phyloP scores from a whole-genome alignment of 2,888 invertebrate genomes.

The Chorisops tibialis region DNA sequence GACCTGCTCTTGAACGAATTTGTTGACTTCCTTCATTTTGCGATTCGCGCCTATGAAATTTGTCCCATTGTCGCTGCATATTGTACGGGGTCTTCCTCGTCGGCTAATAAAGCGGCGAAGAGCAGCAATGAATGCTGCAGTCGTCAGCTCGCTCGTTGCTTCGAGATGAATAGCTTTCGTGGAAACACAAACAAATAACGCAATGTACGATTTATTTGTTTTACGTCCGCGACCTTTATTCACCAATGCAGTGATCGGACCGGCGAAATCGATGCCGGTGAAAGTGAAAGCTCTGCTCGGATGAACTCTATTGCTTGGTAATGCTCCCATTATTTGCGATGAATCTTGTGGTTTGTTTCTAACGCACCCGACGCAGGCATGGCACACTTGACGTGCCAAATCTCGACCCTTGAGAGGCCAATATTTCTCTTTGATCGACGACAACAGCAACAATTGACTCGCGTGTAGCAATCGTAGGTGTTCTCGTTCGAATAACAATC shows the following conservation, averaged over 20 bases:
- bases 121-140: background rate
- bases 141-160: background rate
- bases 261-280: too few relatives aligned
- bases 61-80: background rate
- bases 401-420: background rate
- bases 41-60: conserved; percentile 2
- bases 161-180: background rate
- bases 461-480: background rate
- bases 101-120: background rate
- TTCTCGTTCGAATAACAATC: background rate
- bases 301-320: too few relatives aligned
- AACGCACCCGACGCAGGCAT: too few relatives aligned
- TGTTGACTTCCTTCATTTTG: too few relatives aligned
- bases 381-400: background rate
- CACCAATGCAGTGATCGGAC: background rate
- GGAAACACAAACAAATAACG: background rate
- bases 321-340: too few relatives aligned
- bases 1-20: too few relatives aligned
- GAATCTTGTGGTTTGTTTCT: too few relatives aligned
- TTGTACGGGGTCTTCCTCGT: background rate
- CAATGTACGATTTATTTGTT: too few relatives aligned
- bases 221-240: too few relatives aligned
- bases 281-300: too few relatives aligned
- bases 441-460: background rate
- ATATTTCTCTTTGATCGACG: background rate